Evolutionary conservation across 2,797 vertebrate species (phyloP).

Genomic region (Harpagifer antarcticus): DNA sequence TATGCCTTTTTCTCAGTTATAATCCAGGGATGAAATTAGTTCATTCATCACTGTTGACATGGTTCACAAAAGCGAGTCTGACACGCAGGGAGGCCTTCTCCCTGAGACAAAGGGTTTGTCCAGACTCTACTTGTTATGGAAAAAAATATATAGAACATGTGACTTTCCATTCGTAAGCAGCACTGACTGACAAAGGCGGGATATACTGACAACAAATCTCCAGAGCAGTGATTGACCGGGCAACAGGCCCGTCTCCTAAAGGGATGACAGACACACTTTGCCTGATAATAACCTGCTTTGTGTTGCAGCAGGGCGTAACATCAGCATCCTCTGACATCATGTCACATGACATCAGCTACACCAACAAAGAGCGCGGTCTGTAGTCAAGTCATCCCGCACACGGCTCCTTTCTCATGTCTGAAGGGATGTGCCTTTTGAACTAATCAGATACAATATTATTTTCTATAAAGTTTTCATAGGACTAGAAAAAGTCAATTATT

Average conservation of each 20-base stretch:
- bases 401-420: not conserved
- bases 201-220: conserved; percentile 26
- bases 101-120: not conserved
- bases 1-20: not conserved
- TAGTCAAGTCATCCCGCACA: conserved; percentile 10
- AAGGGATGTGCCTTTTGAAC: not conserved
- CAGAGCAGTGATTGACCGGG: conserved; percentile 50
- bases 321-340: conserved; percentile 75
- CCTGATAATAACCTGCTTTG: conserved; percentile 75
- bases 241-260: conserved; percentile 34
- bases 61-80: conserved; percentile 9
- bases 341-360: conserved; percentile 69
- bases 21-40: conserved; percentile 12
- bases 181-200: conserved; percentile 14
- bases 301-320: conserved; percentile 55
- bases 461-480: not conserved
- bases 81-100: conserved; percentile 2
- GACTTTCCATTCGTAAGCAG: conserved; percentile 27
- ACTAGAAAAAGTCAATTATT: not conserved
- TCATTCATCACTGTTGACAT: conserved; percentile 4
- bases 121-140: conserved; percentile 2
- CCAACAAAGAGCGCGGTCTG: conserved; percentile 58
- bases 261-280: conserved; percentile 45
- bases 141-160: conserved; percentile 13
- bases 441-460: not conserved